phyloP scores from a whole-genome alignment of 1,140 invertebrate species.

The Lysiphlebus fabarum region DNA sequence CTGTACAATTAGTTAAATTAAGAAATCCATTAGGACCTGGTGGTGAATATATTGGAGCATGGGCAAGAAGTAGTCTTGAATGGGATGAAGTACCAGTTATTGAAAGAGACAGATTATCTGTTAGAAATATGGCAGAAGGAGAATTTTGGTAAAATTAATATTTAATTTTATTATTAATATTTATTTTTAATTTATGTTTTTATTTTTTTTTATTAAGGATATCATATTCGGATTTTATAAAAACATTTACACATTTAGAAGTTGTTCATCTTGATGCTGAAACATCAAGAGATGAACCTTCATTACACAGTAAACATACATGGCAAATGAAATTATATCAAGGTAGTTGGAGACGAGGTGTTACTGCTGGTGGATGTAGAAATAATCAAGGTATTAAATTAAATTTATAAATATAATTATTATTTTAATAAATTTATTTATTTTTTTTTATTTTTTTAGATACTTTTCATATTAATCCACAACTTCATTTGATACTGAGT shows the following conservation, averaged over 20 bases:
- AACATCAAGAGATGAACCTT: conserved; percentile 79
- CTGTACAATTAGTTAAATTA: conserved; percentile 69
- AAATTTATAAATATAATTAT: not conserved
- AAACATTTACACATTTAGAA: conserved; percentile 80
- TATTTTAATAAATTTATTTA: not conserved
- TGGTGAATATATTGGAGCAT: conserved; percentile 70
- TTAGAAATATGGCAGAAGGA: conserved; percentile 67
- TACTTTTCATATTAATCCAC: conserved; percentile 92
- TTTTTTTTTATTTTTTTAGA: conserved; percentile 57
- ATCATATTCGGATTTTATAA: conserved; percentile 78
- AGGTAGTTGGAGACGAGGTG: conserved; percentile 83
- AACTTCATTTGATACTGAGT: conserved; percentile 75
- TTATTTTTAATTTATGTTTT: not conserved
- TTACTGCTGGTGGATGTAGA: conserved; percentile 85
- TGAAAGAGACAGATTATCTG: conserved; percentile 70
- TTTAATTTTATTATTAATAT: not conserved
- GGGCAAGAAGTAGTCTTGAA: conserved; percentile 67
- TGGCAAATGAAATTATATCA: conserved; percentile 86
- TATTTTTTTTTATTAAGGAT: conserved; percentile 58
- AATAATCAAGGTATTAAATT: conserved; percentile 73
- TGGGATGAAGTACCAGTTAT: conserved; percentile 73
- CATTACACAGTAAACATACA: conserved; percentile 71
- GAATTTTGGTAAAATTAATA: conserved; percentile 72
- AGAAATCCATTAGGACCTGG: conserved; percentile 69
- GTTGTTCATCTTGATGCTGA: conserved; percentile 84